Conservation (phyloP, 2,888 invertebrate species). For the Aphrophora alni region DNA sequence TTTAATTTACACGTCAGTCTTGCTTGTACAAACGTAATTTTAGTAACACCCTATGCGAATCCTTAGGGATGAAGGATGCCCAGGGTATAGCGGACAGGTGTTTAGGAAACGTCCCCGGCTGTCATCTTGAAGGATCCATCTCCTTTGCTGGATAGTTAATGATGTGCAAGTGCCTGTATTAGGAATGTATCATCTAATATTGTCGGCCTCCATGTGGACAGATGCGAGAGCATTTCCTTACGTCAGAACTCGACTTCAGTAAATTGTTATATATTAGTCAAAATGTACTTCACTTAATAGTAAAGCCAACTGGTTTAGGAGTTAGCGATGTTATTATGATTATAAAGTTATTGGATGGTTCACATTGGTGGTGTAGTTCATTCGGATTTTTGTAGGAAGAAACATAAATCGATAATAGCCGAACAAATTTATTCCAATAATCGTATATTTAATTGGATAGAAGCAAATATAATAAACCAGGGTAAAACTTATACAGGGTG, state of each 20-base stretch:
- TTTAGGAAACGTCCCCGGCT: background rate
- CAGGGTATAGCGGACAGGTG: background rate
- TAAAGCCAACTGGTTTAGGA: background rate
- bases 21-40: background rate
- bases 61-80: background rate
- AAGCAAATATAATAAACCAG: too few relatives aligned
- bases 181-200: conserved; percentile 2
- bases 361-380: too few relatives aligned
- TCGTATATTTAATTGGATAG: too few relatives aligned
- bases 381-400: too few relatives aligned
- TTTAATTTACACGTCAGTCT: background rate
- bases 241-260: background rate
- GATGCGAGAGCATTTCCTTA: background rate
- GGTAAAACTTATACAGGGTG: too few relatives aligned
- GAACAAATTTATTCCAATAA: too few relatives aligned
- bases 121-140: conserved; percentile 3
- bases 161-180: background rate
- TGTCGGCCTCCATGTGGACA: background rate
- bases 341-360: too few relatives aligned
- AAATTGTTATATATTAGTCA: conserved; percentile 2
- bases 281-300: conserved; percentile 2
- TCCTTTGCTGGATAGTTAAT: background rate
- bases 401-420: too few relatives aligned
- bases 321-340: background rate
- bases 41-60: background rate